These are phyloP conservation scores for Melanocharis versteri DNA, from an alignment of 2,113 vertebrate genomes.

Conservation along the genomic window DNA sequence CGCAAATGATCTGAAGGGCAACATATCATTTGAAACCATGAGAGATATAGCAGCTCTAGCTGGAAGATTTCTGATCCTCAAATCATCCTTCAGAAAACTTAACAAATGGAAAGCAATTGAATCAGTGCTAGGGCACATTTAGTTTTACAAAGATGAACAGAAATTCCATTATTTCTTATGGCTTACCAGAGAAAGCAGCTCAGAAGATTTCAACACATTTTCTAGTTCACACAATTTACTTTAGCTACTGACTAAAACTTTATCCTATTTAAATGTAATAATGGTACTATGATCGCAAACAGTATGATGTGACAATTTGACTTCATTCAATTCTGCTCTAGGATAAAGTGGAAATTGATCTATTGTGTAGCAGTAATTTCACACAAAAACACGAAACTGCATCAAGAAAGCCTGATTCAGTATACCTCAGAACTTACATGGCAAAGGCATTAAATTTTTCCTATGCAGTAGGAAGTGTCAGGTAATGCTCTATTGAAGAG, in stretches of 20 bases:
- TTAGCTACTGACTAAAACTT: background rate
- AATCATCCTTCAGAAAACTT: background rate
- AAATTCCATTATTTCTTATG: background rate
- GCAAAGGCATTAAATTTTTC: background rate
- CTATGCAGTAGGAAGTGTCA: background rate
- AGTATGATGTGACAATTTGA: background rate
- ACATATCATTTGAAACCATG: background rate
- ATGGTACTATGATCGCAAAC: background rate
- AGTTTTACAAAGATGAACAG: background rate
- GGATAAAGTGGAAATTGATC: background rate
- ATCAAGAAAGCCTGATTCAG: background rate
- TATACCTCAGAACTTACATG: background rate
- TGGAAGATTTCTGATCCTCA: background rate
- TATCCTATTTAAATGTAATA: background rate
- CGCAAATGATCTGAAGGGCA: background rate
- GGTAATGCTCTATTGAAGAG: background rate
- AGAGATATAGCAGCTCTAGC: background rate
- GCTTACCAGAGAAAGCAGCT: background rate
- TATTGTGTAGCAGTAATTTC: background rate
- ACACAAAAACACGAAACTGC: background rate
- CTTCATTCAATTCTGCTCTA: background rate
- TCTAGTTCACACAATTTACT: background rate
- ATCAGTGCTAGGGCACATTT: background rate
- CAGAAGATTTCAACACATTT: background rate
- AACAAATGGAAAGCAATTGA: background rate